Conservation (phyloP, 2,888 invertebrate species). For the Rhagonycha lutea region DNA sequence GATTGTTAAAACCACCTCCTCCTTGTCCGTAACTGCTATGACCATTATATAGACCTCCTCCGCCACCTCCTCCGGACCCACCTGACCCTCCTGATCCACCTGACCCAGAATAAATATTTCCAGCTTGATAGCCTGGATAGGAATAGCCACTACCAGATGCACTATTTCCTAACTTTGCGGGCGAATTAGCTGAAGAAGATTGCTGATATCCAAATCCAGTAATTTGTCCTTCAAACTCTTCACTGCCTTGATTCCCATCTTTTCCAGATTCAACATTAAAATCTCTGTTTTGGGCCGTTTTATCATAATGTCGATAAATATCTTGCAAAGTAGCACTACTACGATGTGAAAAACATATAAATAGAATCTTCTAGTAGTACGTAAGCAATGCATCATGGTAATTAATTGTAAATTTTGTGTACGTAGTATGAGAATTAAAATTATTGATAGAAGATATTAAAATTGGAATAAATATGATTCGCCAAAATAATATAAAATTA, state of each 20-base stretch:
- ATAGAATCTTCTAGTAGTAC: background rate
- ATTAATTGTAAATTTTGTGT: too few species aligned
- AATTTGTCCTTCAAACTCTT: conserved; percentile 67
- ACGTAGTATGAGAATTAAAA: too few species aligned
- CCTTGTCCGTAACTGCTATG: conserved; percentile 7
- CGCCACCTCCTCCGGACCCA: background rate
- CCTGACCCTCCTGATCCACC: background rate
- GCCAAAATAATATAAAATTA: too few species aligned
- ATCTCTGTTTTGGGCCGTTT: conserved; percentile 34
- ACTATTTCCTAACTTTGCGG: conserved; percentile 40
- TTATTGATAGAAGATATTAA: too few species aligned
- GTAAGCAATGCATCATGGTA: background rate
- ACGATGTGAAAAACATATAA: conserved; percentile 14
- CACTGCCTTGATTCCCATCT: conserved; percentile 50
- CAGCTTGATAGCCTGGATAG: conserved; percentile 32
- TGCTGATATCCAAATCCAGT: conserved; percentile 58
- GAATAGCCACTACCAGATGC: conserved; percentile 27
- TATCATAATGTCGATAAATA: conserved; percentile 67
- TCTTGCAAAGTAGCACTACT: conserved; percentile 75
- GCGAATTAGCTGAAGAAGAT: conserved; percentile 15
- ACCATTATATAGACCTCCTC: conserved; percentile 5
- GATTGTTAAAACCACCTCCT: background rate
- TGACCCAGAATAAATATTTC: conserved; percentile 19
- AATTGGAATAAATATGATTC: too few species aligned
- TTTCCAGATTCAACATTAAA: conserved; percentile 33